Percentiles rank a stretch among this genome's conserved stretches.
Conservation (phyloP, 2,888 invertebrate genomes). For the Acronicta psi region DNA sequence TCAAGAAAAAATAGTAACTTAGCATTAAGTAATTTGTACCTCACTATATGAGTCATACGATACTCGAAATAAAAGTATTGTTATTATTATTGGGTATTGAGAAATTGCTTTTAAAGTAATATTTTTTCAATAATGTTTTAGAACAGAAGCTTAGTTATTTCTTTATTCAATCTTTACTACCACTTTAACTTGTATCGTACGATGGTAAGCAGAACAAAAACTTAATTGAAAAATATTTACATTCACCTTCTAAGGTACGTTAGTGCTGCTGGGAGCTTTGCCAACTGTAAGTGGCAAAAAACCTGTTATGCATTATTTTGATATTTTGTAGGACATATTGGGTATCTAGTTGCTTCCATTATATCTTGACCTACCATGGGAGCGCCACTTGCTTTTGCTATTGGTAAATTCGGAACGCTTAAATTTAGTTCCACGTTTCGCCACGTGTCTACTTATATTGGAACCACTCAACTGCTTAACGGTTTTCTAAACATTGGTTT, state of each 20-base stretch:
- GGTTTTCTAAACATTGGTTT: not conserved
- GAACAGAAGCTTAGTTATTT: not conserved
- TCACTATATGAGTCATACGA: no score
- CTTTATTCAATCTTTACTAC: not conserved
- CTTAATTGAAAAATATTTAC: constrained; percentile 54
- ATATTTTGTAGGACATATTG: constrained; percentile 5
- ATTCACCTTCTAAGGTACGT: constrained; percentile 17
- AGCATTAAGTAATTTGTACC: no score
- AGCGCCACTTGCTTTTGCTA: not conserved
- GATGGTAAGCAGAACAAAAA: constrained; percentile 13
- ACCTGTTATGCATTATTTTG: constrained; percentile 42
- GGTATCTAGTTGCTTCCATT: constrained; percentile 5
- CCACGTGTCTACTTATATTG: not conserved
- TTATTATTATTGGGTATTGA: no score
- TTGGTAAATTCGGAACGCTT: not conserved
- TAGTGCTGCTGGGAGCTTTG: constrained; percentile 31
- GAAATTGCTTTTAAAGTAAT: no score
- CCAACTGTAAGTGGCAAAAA: constrained; percentile 52
- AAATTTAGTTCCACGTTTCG: not conserved
- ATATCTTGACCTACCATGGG: constrained; percentile 2
- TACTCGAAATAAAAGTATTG: no score
- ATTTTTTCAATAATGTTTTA: not conserved
- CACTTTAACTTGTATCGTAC: constrained; percentile 10
- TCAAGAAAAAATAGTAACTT: no score
- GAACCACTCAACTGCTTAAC: not conserved